Percentiles rank a stretch among this genome's conserved stretches.
Conservation (phyloP, 2,888 invertebrate species). For the Tipula confusa region DNA sequence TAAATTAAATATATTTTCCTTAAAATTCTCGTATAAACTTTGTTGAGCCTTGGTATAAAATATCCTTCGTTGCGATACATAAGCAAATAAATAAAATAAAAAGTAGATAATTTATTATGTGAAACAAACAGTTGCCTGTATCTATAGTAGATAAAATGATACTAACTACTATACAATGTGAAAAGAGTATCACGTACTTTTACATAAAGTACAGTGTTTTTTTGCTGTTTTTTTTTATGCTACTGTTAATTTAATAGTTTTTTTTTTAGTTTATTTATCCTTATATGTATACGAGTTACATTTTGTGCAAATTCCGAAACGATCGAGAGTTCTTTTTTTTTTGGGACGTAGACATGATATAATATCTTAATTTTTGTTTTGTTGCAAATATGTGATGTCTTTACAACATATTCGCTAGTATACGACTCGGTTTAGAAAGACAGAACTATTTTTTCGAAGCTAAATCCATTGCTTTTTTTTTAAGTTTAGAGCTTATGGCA, state of each 20-base stretch:
- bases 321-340: too few species aligned
- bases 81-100: background rate
- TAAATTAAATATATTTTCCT: too few species aligned
- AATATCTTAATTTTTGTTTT: background rate
- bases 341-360: background rate
- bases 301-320: background rate
- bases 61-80: too few species aligned
- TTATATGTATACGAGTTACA: background rate
- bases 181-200: background rate
- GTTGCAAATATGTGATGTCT: background rate
- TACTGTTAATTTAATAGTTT: slow-evolving; percentile 9
- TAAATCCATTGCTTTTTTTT: too few species aligned
- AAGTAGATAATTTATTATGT: background rate
- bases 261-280: background rate
- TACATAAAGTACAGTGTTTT: background rate
- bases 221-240: background rate
- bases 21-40: too few species aligned
- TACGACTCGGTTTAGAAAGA: background rate
- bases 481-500: background rate
- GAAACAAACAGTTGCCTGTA: background rate
- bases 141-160: background rate
- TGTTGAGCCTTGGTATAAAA: too few species aligned
- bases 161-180: background rate
- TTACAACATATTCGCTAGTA: too few species aligned
- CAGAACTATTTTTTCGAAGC: background rate